These are phyloP conservation scores for Probosciger aterrimus DNA, from an alignment of 2,113 vertebrate species.

Conservation along the genomic window DNA sequence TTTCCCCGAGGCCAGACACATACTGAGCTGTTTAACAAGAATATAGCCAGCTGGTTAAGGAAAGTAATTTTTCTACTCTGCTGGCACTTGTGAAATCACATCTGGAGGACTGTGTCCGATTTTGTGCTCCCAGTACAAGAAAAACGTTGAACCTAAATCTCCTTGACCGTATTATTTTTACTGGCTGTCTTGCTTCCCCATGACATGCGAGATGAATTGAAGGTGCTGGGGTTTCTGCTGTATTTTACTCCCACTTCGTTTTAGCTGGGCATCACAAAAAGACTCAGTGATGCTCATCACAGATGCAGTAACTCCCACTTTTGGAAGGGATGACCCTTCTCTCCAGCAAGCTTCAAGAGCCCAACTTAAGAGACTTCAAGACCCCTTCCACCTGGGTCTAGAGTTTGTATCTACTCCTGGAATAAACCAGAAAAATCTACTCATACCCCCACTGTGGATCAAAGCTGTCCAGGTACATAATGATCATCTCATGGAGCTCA, in stretches of 20 bases:
- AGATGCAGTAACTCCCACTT: neutral
- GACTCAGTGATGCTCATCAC: neutral
- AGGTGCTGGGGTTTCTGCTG: neutral
- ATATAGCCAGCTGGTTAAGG: neutral
- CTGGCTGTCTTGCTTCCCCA: neutral
- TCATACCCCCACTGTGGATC: neutral
- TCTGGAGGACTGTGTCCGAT: neutral
- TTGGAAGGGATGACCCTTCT: neutral
- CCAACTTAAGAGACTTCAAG: neutral
- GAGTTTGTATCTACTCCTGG: neutral
- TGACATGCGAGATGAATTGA: neutral
- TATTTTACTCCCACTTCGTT: neutral
- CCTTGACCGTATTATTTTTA: neutral
- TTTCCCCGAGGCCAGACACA: neutral
- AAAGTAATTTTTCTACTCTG: neutral
- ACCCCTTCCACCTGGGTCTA: neutral
- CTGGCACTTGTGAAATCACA: neutral
- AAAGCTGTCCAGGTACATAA: neutral
- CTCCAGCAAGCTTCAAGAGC: neutral
- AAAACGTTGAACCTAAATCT: neutral
- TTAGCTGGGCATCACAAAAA: neutral
- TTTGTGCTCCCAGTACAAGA: neutral
- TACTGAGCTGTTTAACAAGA: neutral
- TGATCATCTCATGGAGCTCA: neutral
- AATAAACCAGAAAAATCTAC: neutral